Evolutionary conservation across 2,113 vertebrate species (phyloP).

Genomic region (Greenwoodochromis staneri): DNA sequence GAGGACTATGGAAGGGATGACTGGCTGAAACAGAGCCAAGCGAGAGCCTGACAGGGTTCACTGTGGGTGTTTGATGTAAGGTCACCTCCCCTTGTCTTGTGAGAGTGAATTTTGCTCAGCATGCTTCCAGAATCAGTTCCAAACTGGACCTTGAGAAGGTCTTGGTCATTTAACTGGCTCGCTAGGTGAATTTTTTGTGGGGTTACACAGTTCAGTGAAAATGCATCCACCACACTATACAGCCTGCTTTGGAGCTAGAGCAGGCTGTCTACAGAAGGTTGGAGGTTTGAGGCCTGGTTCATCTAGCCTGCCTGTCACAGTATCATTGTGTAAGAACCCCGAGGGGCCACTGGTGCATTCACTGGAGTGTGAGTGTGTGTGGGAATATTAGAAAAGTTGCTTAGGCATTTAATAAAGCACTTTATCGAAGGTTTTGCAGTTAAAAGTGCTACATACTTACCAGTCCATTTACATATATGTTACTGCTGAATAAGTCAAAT

Average conservation of each 20-base stretch:
- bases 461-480: background rate
- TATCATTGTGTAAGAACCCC: background rate
- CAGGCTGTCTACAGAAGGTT: background rate
- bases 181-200: background rate
- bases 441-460: background rate
- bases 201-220: background rate
- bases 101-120: background rate
- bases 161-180: background rate
- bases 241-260: background rate
- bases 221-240: background rate
- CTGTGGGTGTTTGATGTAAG: background rate
- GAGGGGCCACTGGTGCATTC: background rate
- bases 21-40: constrained; percentile 18
- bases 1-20: constrained; percentile 6
- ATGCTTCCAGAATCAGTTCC: background rate
- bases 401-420: background rate
- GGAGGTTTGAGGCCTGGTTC: background rate
- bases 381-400: background rate
- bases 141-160: background rate
- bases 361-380: background rate
- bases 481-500: background rate
- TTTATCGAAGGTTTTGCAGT: background rate
- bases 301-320: background rate
- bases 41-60: background rate
- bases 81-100: background rate